Conservation (phyloP, 2,113 vertebrate genomes). For the Lophura nycthemera region DNA sequence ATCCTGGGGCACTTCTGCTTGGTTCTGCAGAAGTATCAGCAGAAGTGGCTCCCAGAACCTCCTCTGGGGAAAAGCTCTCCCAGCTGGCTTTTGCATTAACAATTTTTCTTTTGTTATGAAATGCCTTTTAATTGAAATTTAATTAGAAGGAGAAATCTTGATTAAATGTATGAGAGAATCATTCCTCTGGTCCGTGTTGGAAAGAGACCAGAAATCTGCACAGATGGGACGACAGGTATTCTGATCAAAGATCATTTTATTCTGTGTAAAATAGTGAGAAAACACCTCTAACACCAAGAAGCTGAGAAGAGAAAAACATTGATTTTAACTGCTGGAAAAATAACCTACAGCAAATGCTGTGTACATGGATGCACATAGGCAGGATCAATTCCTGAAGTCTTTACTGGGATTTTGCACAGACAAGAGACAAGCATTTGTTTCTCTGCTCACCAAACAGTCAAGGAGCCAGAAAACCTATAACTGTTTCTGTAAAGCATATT, state of each 20-base stretch:
- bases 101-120: background rate
- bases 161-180: conserved; percentile 4
- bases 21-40: background rate
- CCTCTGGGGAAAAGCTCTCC: background rate
- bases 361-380: background rate
- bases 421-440: background rate
- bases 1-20: background rate
- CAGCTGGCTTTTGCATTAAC: background rate
- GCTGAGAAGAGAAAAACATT: background rate
- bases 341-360: background rate
- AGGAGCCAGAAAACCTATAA: background rate
- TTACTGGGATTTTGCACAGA: background rate
- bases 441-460: background rate
- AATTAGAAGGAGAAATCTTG: conserved; percentile 7
- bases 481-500: background rate
- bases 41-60: background rate
- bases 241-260: background rate
- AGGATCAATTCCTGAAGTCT: background rate
- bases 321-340: background rate
- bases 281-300: background rate
- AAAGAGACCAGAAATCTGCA: background rate
- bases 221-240: background rate
- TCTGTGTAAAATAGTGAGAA: background rate
- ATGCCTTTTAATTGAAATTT: conserved; percentile 16
- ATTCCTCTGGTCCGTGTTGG: background rate